Evolutionary conservation across 2,797 vertebrate species (phyloP), one percentile per base, ranked within the genome.

Genomic region (Myotis vivesi): DNA sequence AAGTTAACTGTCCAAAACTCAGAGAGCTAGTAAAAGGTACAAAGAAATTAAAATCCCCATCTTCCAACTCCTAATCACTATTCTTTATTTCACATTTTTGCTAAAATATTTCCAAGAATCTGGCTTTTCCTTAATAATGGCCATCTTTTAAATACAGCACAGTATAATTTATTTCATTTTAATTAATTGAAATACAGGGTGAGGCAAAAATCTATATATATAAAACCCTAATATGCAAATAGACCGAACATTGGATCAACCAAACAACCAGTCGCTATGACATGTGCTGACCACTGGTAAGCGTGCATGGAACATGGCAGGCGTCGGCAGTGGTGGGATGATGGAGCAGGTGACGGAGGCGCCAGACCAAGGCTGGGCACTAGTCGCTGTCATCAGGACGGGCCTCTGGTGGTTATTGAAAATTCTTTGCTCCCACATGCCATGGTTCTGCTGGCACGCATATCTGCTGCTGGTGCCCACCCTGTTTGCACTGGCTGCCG

Each of bases 81-180:
- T 25, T 57, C n/a, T 69, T 69, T 79, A 87, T 79, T 95, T 88
- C 69, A 94, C 8, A 30, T 71, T 92, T 30, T 90, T 66, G 17
- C 62, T 91, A 81, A 87, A 90, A 72, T 71, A 89, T 66, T 93
- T 94, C 71, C 68, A 57, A 53, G 59, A 89, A 80, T 66, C 57
- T 49, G 66, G 3, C 62, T 86, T 89, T 95, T 80, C 38, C 51
- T 72, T 89, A 90, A 68, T 84, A 93, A 89, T 81, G 36, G 16
- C 5, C 46, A 75, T 2, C 30, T 95, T 97, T 92, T 86, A 75
- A 88, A 94, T 57, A 66, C 0, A 89, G 30, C 11, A 92, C 5
- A 71, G 1, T 8, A 17, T 41, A 53, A 57, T 46, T 33, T 75
- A 64, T 76, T 82, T 95, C 33, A 87, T 62, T 88, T 89, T 91